Conservation (phyloP, 2,113 vertebrate genomes). For the Candoia aspera region DNA sequence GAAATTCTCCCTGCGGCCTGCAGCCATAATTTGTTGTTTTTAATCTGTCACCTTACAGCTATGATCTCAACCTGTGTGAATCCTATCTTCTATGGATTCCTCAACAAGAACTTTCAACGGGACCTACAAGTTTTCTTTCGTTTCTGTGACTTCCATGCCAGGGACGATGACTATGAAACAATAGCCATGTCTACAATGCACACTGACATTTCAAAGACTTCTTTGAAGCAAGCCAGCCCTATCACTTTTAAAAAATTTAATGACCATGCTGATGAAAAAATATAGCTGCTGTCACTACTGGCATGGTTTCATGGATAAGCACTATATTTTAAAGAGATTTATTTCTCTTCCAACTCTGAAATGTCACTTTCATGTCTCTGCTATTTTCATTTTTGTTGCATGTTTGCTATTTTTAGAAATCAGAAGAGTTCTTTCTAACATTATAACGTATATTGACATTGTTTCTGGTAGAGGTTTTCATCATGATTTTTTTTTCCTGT, state of each 20-base stretch:
- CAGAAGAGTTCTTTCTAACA: conserved; percentile 48
- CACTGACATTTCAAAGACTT: conserved; percentile 87
- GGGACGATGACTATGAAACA: conserved; percentile 86
- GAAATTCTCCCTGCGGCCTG: conserved; percentile 79
- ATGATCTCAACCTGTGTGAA: conserved; percentile 90
- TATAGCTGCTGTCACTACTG: conserved; percentile 46
- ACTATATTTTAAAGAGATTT: conserved; percentile 44
- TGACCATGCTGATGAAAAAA: conserved; percentile 65
- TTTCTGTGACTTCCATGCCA: conserved; percentile 80
- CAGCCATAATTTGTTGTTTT: conserved; percentile 85
- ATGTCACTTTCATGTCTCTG: conserved; percentile 48
- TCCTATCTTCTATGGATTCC: conserved; percentile 88
- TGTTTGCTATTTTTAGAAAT: conserved; percentile 57
- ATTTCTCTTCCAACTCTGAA: conserved; percentile 42
- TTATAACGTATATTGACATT: conserved; percentile 28
- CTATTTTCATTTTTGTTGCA: background rate
- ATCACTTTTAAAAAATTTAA: conserved; percentile 73
- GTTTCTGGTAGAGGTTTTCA: conserved; percentile 55
- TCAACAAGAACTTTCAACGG: conserved; percentile 90
- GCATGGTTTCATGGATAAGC: conserved; percentile 58
- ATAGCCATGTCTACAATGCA: conserved; percentile 90
- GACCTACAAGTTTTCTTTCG: conserved; percentile 84
- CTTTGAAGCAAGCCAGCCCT: conserved; percentile 80
- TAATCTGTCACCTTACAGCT: conserved; percentile 86
- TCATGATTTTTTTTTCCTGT: conserved; percentile 47